Evolutionary conservation across 2,888 invertebrate species (phyloP).

Genomic region (Ormyrus rosae): DNA sequence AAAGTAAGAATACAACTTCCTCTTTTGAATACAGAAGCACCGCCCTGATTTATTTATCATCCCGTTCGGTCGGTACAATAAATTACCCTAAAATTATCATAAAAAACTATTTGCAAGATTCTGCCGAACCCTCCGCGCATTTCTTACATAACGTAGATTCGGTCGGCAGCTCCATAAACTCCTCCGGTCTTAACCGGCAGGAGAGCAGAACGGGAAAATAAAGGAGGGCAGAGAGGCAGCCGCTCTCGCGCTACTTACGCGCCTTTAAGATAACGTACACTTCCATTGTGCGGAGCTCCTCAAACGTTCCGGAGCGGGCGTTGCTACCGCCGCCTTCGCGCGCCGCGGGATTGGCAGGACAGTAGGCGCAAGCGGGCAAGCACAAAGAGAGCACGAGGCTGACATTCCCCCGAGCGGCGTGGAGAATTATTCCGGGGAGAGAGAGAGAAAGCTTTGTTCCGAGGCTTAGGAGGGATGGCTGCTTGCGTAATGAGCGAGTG

Average conservation of each 20-base stretch:
- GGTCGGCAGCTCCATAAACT: no score
- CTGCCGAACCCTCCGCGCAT: no score
- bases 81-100: no score
- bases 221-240: neutral
- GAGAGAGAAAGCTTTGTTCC: neutral
- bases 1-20: no score
- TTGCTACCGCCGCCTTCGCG: constrained; percentile 46
- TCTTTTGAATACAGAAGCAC: no score
- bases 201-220: constrained; percentile 18
- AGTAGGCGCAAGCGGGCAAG: constrained; percentile 29
- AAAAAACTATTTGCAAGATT: no score
- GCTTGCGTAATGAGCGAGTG: neutral
- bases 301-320: constrained; percentile 47
- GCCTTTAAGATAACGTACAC: constrained; percentile 46
- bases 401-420: constrained; percentile 31
- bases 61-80: no score
- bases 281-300: constrained; percentile 33
- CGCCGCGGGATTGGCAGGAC: constrained; percentile 44
- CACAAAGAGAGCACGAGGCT: constrained; percentile 42
- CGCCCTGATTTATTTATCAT: no score
- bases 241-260: constrained; percentile 8
- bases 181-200: neutral
- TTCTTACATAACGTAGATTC: no score
- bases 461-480: neutral
- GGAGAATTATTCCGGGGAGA: neutral